Evolutionary conservation across 2,113 vertebrate species (phyloP), one percentile per base, ranked within the genome.

Genomic region (Rhagologus leucostigma): DNA sequence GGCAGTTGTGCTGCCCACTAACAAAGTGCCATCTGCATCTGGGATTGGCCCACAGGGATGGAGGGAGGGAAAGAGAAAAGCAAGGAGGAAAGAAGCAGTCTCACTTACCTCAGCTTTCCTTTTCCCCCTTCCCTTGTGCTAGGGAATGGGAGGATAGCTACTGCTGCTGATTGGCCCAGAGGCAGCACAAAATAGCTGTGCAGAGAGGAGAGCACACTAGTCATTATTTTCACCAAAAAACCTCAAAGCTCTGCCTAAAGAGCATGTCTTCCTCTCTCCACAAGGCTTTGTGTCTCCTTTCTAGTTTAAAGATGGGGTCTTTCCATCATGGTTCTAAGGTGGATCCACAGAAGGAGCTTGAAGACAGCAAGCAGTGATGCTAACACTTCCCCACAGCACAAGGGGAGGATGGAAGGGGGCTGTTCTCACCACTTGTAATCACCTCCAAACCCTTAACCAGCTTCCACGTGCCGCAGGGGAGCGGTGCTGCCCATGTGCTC

Each of bases 401-500:
- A 68, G 4, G 23, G 14, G n/a, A 83, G 70, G 30, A 35, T 4
- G 11, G n/a, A 56, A 81, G 32, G 30, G 32, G 14, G 37, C 42
- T 68, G 71, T 44, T 84, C 64, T 71, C 9, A 26, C 52, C 44
- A n/a, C 84, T 17, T 3, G 3, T 12, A 92, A 73, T 26, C 44
- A 68, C 62, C 47, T 82, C 68, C 77, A 85, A 74, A 59, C 33
- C n/a, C 44, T 44, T 39, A 80, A n/a, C 33, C 42, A 71, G 50
- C 37, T 65, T 90, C 69, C 42, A 32, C 0, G 13, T 59, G 84
- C 35, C 55, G 57, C 37, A 46, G 8, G 5, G 32, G 18, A 84
- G 55, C 0, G 1, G 41, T 35, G 44, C 55, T 53, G 13, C 55
- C 69, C 63, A 55, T 0, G 6, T 2, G 11, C 78, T 64, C 56